Evolutionary conservation across 2,888 invertebrate genomes (phyloP).

Genomic region (Cordylochernes scorpioides): DNA sequence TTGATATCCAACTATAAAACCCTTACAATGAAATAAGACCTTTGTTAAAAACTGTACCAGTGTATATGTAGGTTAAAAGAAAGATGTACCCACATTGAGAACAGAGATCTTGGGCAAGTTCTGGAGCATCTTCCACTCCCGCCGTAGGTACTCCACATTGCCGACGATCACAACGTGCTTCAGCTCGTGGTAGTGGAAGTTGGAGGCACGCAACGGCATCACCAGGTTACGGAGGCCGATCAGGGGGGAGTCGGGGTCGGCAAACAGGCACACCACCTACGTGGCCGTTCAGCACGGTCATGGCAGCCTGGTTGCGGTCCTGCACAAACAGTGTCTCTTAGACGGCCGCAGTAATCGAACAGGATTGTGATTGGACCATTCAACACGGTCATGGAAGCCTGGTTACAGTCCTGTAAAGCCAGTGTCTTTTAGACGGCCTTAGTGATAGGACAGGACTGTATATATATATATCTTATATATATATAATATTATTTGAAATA

Average conservation of each 20-base stretch:
- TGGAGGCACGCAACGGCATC: constrained; percentile 94
- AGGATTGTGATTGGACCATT: too few species aligned
- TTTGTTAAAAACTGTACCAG: too few species aligned
- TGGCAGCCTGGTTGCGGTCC: constrained; percentile 95
- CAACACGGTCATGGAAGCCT: constrained; percentile 95
- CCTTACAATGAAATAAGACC: too few species aligned
- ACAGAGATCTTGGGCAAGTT: constrained; percentile 98
- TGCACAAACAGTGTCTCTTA: constrained; percentile 25
- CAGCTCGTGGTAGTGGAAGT: constrained; percentile 97
- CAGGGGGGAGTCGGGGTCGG: constrained; percentile 93
- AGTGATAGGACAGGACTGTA: too few species aligned
- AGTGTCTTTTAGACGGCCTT: too few species aligned
- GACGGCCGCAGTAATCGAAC: too few species aligned
- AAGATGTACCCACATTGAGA: constrained; percentile 45
- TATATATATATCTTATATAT: too few species aligned
- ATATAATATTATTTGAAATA: too few species aligned
- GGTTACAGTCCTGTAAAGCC: constrained; percentile 73
- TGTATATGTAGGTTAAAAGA: too few species aligned
- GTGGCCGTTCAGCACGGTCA: constrained; percentile 91
- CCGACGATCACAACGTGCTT: constrained; percentile 99
- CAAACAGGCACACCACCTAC: constrained; percentile 96
- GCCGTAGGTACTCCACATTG: constrained; percentile 84
- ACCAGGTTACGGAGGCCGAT: constrained; percentile 93
- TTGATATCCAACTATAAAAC: too few species aligned
- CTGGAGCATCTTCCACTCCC: constrained; percentile 98